Percentiles rank a stretch among this genome's conserved stretches.
Conservation (phyloP, 2,797 vertebrate genomes). For the Channallabes apus region DNA sequence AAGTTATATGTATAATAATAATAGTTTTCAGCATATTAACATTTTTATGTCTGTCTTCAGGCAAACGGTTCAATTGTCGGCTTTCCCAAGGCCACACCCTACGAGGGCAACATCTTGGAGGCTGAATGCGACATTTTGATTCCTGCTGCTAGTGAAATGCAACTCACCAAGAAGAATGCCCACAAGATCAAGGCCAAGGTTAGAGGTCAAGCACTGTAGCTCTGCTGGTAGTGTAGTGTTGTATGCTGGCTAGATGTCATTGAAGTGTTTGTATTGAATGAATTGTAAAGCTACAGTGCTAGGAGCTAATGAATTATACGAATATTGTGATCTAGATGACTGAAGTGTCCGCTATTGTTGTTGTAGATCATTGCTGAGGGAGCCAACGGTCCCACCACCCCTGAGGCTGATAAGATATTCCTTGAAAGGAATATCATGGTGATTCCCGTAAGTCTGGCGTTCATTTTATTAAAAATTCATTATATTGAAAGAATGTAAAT, state of each 20-base stretch:
- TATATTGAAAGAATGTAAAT: not conserved
- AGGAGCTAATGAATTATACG: not conserved
- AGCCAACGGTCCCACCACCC: slow-evolving; percentile 96
- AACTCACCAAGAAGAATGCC: slow-evolving; percentile 89
- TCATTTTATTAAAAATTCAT: not conserved
- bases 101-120: slow-evolving; percentile 89
- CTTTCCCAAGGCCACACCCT: slow-evolving; percentile 84
- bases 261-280: not conserved
- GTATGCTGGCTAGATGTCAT: not conserved
- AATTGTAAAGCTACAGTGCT: not conserved
- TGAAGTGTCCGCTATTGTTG: not conserved
- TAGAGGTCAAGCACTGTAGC: slow-evolving; percentile 43
- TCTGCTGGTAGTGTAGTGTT: not conserved
- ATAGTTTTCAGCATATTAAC: not conserved
- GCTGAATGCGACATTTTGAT: slow-evolving; percentile 93
- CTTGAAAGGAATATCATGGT: slow-evolving; percentile 94
- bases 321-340: not conserved
- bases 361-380: slow-evolving; percentile 96
- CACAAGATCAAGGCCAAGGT: slow-evolving; percentile 93
- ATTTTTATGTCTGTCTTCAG: slow-evolving; percentile 51
- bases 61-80: slow-evolving; percentile 83
- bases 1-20: not conserved
- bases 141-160: slow-evolving; percentile 94
- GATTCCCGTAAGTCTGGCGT: slow-evolving; percentile 84
- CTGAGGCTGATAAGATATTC: slow-evolving; percentile 95